Evolutionary conservation across 2,888 invertebrate genomes (phyloP).

Genomic region (Pseudococcus longispinus): DNA sequence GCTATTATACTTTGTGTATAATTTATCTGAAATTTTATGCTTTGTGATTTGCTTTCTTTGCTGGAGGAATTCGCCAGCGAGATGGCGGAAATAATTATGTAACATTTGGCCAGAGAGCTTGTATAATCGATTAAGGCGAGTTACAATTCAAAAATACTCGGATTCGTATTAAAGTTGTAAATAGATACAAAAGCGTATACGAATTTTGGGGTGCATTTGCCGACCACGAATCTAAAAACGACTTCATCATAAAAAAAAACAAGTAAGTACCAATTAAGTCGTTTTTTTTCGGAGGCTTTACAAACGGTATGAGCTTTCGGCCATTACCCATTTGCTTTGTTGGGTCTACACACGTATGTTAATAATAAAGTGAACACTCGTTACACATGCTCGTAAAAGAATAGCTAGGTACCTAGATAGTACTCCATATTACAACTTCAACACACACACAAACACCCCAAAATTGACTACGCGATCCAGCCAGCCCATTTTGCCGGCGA

Average conservation of each 20-base stretch:
- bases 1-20: constrained; percentile 1
- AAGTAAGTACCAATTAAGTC: neutral
- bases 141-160: neutral
- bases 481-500: neutral
- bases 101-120: neutral
- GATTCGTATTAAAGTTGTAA: neutral
- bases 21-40: constrained; percentile 13
- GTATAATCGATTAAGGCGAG: neutral
- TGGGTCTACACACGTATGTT: neutral
- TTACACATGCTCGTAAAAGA: neutral
- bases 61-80: neutral
- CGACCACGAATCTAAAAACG: neutral
- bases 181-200: neutral
- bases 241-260: neutral
- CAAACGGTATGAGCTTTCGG: neutral
- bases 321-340: neutral
- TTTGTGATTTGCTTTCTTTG: neutral
- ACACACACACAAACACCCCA: too few relatives aligned
- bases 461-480: too few relatives aligned
- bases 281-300: neutral
- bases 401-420: neutral
- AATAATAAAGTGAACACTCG: neutral
- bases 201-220: neutral
- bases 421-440: too few relatives aligned
- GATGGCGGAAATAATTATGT: constrained; percentile 3